Evolutionary conservation across 2,113 vertebrate species (phyloP).

Genomic region (Entelurus aequoreus): DNA sequence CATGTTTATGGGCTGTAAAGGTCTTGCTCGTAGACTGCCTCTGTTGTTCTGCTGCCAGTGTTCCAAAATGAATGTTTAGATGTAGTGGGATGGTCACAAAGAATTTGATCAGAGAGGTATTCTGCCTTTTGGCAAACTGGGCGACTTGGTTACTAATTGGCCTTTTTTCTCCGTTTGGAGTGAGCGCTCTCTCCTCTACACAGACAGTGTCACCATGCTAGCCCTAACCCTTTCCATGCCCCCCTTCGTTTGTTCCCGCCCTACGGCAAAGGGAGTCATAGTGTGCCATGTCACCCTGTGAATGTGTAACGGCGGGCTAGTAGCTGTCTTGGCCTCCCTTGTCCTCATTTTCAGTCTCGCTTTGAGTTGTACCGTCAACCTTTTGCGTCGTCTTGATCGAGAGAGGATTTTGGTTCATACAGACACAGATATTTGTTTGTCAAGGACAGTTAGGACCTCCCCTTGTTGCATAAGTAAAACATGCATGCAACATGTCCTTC

Average conservation of each 20-base stretch:
- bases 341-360: slow-evolving; percentile 61
- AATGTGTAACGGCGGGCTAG: slow-evolving; percentile 57
- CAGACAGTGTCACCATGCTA: slow-evolving; percentile 23
- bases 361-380: slow-evolving; percentile 50
- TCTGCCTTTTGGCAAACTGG: slow-evolving; percentile 50
- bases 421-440: slow-evolving; percentile 39
- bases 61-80: slow-evolving; percentile 31
- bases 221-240: slow-evolving; percentile 8
- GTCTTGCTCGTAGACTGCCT: slow-evolving; percentile 21
- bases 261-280: slow-evolving; percentile 58
- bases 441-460: slow-evolving; percentile 23
- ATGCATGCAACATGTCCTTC: neutral
- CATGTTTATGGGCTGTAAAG: slow-evolving; percentile 26
- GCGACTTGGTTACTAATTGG: slow-evolving; percentile 61
- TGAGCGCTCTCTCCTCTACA: slow-evolving; percentile 49
- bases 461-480: slow-evolving; percentile 10
- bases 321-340: slow-evolving; percentile 56
- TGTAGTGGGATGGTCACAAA: slow-evolving; percentile 56
- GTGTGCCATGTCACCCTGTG: slow-evolving; percentile 66
- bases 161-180: slow-evolving; percentile 48
- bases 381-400: slow-evolving; percentile 43
- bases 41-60: slow-evolving; percentile 37
- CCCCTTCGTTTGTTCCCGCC: slow-evolving; percentile 49
- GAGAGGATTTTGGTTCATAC: slow-evolving; percentile 30
- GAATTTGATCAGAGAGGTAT: slow-evolving; percentile 57